phyloP scores from a whole-genome alignment of 2,797 vertebrate genomes.

The Aeoliscus strigatus region DNA sequence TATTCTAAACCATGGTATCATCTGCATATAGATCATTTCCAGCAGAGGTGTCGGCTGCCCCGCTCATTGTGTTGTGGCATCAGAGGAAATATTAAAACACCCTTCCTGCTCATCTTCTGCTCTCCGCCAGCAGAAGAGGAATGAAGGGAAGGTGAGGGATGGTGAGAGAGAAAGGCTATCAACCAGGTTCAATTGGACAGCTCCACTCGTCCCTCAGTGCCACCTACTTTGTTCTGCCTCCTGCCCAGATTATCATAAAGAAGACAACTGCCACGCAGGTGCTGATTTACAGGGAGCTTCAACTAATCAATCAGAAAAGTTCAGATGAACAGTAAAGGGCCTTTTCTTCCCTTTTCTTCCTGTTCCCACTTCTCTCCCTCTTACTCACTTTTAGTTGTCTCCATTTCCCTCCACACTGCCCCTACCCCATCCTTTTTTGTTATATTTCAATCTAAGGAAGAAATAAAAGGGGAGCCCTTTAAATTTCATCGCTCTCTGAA shows the following conservation, averaged over 20 bases:
- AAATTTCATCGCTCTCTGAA: conserved; percentile 79
- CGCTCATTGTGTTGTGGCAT: conserved; percentile 61
- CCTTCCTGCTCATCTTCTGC: conserved; percentile 54
- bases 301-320: conserved; percentile 73
- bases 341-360: conserved; percentile 12
- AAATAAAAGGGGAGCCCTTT: conserved; percentile 76
- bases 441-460: conserved; percentile 79
- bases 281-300: conserved; percentile 67
- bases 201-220: conserved; percentile 33
- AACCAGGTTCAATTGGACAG: conserved; percentile 54
- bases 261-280: conserved; percentile 56
- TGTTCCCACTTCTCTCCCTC: conserved; percentile 5
- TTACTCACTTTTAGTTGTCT: conserved; percentile 31
- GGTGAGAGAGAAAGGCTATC: conserved; percentile 39
- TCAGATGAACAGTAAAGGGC: conserved; percentile 71
- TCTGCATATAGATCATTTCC: conserved; percentile 46
- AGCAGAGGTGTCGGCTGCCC: conserved; percentile 17
- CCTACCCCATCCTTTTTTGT: conserved; percentile 21
- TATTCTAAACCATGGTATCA: conserved; percentile 57
- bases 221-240: conserved; percentile 39
- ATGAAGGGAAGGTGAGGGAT: too few relatives aligned
- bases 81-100: conserved; percentile 67
- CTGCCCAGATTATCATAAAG: conserved; percentile 70
- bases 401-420: conserved; percentile 19
- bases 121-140: conserved; percentile 36